Evolutionary conservation across 1,140 invertebrate species (phyloP), one percentile per base, ranked within the genome.

Genomic region (Sitodiplosis mosellana): DNA sequence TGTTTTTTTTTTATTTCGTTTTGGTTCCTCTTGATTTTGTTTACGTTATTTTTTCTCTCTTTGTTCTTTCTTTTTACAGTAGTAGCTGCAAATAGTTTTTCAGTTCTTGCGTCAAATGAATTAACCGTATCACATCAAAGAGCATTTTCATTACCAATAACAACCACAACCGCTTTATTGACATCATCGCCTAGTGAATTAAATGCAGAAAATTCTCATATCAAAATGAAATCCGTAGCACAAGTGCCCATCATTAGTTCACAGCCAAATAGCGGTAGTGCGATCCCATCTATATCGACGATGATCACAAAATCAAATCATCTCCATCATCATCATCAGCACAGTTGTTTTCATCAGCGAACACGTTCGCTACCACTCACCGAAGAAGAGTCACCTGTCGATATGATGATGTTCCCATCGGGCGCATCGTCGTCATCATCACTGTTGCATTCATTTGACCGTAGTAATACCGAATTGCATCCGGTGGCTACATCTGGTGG

Each of bases 281-380:
- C 4, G 4, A 27, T 27, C 27, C 3, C 27, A 27, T 5, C 27
- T 27, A 5, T 10, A 27, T 5, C 10, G 27, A 3, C 3, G 10
- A 3, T 5, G 27, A 3, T 27, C 27, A 27, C 27, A 27, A 27
- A 27, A 27, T 27, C 27, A 27, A 27, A 27, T 27, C 27, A 27
- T 27, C 27, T 27, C 3, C 3, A 10, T 27, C 10, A 57, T 21
- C 61, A 57, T 55, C 76, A 78, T 65, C 74, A 75, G 63, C 69
- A n/a, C 3, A 27, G 27, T 27, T 27, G 57, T 21, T 62, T 58
- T 55, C 76, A 78, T 65, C 74, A 75, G 63, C 69, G 76, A 64
- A 78, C 77, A 51, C 63, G 75, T 59, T 79, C 76, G 56, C 73
- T 76, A 59, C 76, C 77, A 49, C 61, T 78, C 53, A 71, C 72